Evolutionary conservation across 2,113 vertebrate species (phyloP).

Genomic region (Haemorhous mexicanus): DNA sequence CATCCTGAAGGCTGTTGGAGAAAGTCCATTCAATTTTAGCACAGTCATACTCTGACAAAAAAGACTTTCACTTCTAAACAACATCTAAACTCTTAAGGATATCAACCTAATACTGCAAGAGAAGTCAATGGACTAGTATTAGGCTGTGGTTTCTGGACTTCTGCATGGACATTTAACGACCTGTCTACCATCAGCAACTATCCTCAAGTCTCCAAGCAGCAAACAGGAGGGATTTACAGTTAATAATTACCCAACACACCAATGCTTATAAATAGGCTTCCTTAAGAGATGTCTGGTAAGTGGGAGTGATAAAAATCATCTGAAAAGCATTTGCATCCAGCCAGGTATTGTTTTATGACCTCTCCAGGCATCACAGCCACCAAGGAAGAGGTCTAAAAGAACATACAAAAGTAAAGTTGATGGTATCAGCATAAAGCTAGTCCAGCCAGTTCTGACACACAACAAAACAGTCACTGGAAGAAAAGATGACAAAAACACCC

Average conservation of each 20-base stretch:
- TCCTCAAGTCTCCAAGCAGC: background rate
- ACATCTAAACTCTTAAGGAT: background rate
- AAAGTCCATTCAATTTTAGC: background rate
- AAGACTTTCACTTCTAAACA: background rate
- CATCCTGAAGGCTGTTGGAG: background rate
- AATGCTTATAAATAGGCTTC: background rate
- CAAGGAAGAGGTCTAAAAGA: background rate
- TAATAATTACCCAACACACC: background rate
- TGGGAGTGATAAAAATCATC: background rate
- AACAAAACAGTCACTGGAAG: background rate
- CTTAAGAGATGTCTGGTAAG: background rate
- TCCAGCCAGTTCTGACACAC: slow-evolving; percentile 1
- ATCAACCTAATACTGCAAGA: background rate
- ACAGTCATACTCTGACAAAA: background rate
- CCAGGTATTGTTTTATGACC: background rate
- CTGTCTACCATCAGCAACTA: background rate
- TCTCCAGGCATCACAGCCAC: background rate
- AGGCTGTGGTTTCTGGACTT: background rate
- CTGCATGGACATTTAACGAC: background rate
- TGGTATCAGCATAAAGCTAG: slow-evolving; percentile 21
- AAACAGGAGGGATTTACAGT: background rate
- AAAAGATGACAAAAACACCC: background rate
- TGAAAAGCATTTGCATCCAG: background rate
- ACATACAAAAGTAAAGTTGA: background rate
- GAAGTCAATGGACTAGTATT: background rate